Base-by-base conservation (phyloP, 2,113 vertebrate species). In the Nansenia antarctica region DNA sequence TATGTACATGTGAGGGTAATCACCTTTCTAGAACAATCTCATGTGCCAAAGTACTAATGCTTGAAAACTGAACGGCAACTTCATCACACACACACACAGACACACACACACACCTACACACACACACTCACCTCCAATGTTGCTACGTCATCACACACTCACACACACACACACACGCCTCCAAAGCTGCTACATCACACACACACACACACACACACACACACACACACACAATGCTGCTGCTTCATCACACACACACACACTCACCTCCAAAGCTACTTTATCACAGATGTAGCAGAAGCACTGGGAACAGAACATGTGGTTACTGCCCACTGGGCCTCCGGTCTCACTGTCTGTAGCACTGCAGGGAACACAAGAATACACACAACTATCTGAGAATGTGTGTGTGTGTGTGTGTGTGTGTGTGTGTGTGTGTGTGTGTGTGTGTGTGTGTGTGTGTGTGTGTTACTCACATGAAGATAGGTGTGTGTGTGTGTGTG, bases 231-330 rank as follows among this genome's bases (percentile, higher is more conserved):
- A n/a, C n/a, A n/a, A n/a, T n/a, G n/a, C n/a, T n/a, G n/a, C n/a
- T 9, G 12, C 39, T 15, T 45, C 42, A 45, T 45, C 42, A 5
- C 15, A 4, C 12, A 18, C 42, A 45, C 42, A 18, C 42, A 5
- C 7, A 2, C 55, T 59, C 11, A 95, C 95, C 90, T 78, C 73
- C 0, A 91, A 90, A 5, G 92, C 93, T 3, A 79, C 84, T 0
- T 92, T 93, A 75, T 95, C 94, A 29, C 95, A 96, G 67, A 96
- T 69, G 45, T 94, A 96, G 82, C 95, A 96, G 84, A 92, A 95
- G 77, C 95, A 96, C 81, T 96, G 90, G 0, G 87, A 76, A 63
- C 95, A 95, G 1, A 86, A 59, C 1, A 85, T 85, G 0, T 81
- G 75, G 2, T 96, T 96, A 1, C n/a, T 32, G 1, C 72, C 82